Conservation (phyloP, 2,888 invertebrate genomes). For the Orthonevra nobilis region DNA sequence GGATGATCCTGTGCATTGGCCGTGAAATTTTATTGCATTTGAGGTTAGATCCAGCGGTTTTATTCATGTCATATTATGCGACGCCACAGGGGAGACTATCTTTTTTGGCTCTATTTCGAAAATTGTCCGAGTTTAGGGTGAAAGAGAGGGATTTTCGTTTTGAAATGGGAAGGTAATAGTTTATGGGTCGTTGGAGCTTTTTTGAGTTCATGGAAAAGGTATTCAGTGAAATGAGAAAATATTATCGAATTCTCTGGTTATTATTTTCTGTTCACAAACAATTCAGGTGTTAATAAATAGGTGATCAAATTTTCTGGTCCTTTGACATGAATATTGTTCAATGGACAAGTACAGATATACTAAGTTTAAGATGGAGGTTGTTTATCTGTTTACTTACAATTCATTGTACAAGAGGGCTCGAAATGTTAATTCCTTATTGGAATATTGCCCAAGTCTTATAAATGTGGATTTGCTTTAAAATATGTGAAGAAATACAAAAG, state of each 20-base stretch:
- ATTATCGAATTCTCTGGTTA: not conserved
- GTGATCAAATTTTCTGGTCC: too few species aligned
- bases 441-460: too few species aligned
- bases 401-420: too few species aligned
- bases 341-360: too few species aligned
- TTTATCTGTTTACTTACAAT: too few species aligned
- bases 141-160: slow-evolving; percentile 11
- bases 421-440: too few species aligned
- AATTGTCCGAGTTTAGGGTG: not conserved
- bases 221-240: not conserved
- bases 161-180: slow-evolving; percentile 18
- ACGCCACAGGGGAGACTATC: not conserved
- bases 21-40: slow-evolving; percentile 70
- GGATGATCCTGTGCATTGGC: slow-evolving; percentile 68
- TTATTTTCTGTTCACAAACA: not conserved
- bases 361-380: too few species aligned
- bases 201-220: not conserved
- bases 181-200: slow-evolving; percentile 48
- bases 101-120: too few species aligned
- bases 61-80: slow-evolving; percentile 63
- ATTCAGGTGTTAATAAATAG: not conserved
- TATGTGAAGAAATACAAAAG: too few species aligned
- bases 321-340: too few species aligned
- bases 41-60: slow-evolving; percentile 65
- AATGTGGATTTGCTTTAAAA: too few species aligned